A percentile compares a stretch with the other conserved stretches of the same genome.
phyloP scores from a whole-genome alignment of 1,140 invertebrate species.

The Drosophila orosa region DNA sequence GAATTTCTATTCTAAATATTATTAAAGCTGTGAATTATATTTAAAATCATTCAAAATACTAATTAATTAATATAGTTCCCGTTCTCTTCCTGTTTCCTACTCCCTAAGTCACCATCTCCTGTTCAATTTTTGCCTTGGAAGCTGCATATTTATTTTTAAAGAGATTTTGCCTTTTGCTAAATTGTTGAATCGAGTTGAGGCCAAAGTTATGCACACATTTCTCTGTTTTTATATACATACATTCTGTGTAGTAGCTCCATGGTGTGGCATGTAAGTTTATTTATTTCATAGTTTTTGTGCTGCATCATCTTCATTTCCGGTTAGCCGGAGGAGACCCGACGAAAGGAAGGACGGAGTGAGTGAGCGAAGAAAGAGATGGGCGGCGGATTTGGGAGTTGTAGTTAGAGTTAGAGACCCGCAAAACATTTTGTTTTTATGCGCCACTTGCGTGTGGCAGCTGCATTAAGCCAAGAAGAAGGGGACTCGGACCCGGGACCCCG shows the following conservation, averaged over 20 bases:
- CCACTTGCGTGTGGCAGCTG: conserved; percentile 78
- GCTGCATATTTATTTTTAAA: conserved; percentile 34
- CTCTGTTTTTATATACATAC: not conserved
- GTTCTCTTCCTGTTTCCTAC: not conserved
- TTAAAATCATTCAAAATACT: not conserved
- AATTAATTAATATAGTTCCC: not conserved
- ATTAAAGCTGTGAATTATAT: not conserved
- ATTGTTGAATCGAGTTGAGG: conserved; percentile 35
- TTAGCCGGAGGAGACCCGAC: conserved; percentile 47
- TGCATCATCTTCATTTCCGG: conserved; percentile 81
- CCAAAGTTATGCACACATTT: conserved; percentile 53
- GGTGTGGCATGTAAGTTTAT: conserved; percentile 67
- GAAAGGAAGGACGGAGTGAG: too few species aligned
- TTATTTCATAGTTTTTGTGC: conserved; percentile 79
- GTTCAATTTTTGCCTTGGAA: too few species aligned
- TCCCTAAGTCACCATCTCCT: not conserved
- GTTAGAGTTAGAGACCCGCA: conserved; percentile 29
- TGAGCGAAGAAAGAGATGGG: conserved; percentile 29
- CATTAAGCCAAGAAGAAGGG: conserved; percentile 54
- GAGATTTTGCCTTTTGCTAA: conserved; percentile 27
- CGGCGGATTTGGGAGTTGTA: conserved; percentile 18
- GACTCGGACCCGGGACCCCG: not conserved
- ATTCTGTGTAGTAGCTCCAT: not conserved
- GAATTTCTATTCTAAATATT: too few species aligned
- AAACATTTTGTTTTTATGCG: conserved; percentile 79